Percentiles rank a stretch among this genome's conserved stretches.
These are phyloP conservation scores for Eira barbara DNA, from an alignment of 2,113 vertebrate species.

Conservation along the genomic window DNA sequence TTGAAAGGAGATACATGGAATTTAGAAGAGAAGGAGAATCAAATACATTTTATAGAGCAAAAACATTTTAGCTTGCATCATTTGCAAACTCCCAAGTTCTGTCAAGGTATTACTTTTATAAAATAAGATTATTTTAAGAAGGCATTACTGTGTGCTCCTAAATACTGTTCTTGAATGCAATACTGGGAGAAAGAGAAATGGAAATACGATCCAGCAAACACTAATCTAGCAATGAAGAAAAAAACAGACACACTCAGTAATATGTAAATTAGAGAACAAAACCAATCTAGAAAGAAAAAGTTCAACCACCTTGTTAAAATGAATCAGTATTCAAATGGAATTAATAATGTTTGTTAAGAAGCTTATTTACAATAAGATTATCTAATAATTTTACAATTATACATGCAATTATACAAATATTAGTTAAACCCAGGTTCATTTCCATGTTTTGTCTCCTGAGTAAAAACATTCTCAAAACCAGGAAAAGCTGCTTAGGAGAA, in stretches of 20 bases:
- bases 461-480: conserved; percentile 43
- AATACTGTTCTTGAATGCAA: conserved; percentile 13
- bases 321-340: conserved; percentile 22
- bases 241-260: background rate
- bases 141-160: background rate
- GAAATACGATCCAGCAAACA: background rate
- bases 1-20: conserved; percentile 6
- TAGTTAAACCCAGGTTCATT: conserved; percentile 47
- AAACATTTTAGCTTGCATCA: background rate
- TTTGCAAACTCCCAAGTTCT: background rate
- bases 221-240: background rate
- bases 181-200: background rate
- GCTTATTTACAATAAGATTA: conserved; percentile 61
- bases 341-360: conserved; percentile 29
- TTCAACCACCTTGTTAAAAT: background rate
- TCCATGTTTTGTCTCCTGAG: conserved; percentile 26
- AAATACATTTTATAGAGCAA: background rate
- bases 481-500: conserved; percentile 30
- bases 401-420: conserved; percentile 40
- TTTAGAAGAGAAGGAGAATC: conserved; percentile 12
- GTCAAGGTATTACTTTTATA: background rate
- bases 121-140: conserved; percentile 29
- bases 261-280: background rate
- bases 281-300: conserved; percentile 21
- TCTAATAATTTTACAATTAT: conserved; percentile 44